Conservation (phyloP, 2,888 invertebrate genomes). For the Metopia argyrocephala region DNA sequence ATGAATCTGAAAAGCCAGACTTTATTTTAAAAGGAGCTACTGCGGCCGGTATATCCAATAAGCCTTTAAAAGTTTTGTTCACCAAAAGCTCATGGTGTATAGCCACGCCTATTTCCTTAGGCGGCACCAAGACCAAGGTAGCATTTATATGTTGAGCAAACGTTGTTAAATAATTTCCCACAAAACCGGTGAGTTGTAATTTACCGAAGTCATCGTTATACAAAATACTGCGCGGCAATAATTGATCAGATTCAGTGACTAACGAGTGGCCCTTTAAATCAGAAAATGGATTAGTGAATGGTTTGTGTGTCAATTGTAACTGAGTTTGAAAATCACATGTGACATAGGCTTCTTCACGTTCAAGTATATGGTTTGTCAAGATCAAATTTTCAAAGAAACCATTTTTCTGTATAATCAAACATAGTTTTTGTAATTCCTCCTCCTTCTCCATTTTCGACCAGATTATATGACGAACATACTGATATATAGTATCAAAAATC, state of each 20-base stretch:
- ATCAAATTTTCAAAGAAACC: slow-evolving; percentile 26
- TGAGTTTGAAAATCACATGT: slow-evolving; percentile 15
- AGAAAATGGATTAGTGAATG: neutral
- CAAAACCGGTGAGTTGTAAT: slow-evolving; percentile 66
- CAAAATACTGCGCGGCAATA: slow-evolving; percentile 68
- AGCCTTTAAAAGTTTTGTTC: slow-evolving; percentile 54
- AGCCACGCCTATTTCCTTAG: slow-evolving; percentile 62
- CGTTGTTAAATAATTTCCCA: slow-evolving; percentile 60
- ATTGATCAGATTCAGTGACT: slow-evolving; percentile 65
- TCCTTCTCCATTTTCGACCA: neutral
- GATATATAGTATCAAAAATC: slow-evolving; percentile 10
- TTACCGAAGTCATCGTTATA: slow-evolving; percentile 55
- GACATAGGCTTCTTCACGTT: neutral
- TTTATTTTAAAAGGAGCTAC: slow-evolving; percentile 62
- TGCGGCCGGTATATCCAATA: slow-evolving; percentile 42
- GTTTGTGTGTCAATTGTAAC: neutral
- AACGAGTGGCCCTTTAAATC: slow-evolving; percentile 62
- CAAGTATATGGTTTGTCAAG: neutral
- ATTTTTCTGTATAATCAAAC: neutral
- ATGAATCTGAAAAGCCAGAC: neutral
- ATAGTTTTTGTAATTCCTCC: neutral
- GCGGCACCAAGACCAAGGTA: slow-evolving; percentile 49
- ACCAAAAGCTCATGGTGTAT: slow-evolving; percentile 62
- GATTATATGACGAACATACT: slow-evolving; percentile 42
- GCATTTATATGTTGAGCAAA: slow-evolving; percentile 69